Evolutionary conservation across 2,113 vertebrate species (phyloP), one percentile per base, ranked within the genome.

Genomic region (Ornithorhynchus anatinus): DNA sequence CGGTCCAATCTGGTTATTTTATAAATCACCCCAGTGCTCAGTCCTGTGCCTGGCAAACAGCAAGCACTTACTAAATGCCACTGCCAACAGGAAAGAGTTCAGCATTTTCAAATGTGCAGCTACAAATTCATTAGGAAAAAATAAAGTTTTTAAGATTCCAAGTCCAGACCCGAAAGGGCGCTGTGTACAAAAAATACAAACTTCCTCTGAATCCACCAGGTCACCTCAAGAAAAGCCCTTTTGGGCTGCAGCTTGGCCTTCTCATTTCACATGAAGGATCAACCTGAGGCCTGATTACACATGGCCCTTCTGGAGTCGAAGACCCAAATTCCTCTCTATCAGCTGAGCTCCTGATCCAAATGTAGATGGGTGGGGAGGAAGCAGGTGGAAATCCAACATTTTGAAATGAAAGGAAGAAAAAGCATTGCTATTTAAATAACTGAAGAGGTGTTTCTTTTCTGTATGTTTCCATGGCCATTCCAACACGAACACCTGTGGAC

Each of bases 401-500:
- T 71, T 52, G 57, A 57, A 29, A 37, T 60, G 59, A 75, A 59
- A 43, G 19, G 57, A 37, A 29, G 10, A 29, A 61, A 75, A 27
- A 67, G 52, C 32, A 70, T 13, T 48, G n/a, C 53, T 72, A 42
- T 44, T 85, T 56, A 71, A 76, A 82, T 69, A 67, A 61, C 54
- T 67, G 58, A 84, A 72, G 50, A 74, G 66, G 14, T 5, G 11
- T 31, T 64, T 72, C 33, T 50, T 59, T 72, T 58, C 73, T 84
- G 37, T 61, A 38, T 64, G 20, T 85, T 81, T 82, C 66, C 69
- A 84, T 75, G 58, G 47, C 75, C 84, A 82, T 63, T 71, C 60
- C 40, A 53, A 80, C 20, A 64, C 37, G 72, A 67, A 60, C 23
- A 60, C 51, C 52, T 59, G 50, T 51, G 44, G 75, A 43, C 59